Evolutionary conservation across 2,113 vertebrate species (phyloP).

Genomic region (Hymenochirus boettgeri): DNA sequence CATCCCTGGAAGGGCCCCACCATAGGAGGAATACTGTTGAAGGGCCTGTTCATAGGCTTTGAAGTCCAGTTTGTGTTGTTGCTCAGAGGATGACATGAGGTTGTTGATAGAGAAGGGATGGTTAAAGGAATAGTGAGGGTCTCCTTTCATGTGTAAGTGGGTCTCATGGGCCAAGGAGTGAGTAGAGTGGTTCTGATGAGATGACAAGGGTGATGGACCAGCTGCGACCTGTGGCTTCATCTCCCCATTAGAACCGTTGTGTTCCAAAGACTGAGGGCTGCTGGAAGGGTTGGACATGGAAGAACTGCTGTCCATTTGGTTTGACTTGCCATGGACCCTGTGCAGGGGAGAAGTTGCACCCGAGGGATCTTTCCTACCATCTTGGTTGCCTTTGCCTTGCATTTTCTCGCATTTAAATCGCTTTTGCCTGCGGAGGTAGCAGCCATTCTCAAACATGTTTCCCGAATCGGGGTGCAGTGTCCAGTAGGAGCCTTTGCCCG

Average conservation of each 20-base stretch:
- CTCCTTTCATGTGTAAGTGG: slow-evolving; percentile 89
- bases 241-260: slow-evolving; percentile 67
- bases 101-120: slow-evolving; percentile 99
- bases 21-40: slow-evolving; percentile 86
- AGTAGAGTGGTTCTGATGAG: slow-evolving; percentile 65
- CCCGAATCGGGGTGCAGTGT: slow-evolving; percentile 94
- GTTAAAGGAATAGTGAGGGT: slow-evolving; percentile 95
- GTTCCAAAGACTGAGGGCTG: slow-evolving; percentile 73
- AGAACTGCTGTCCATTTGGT: slow-evolving; percentile 68
- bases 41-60: slow-evolving; percentile 94
- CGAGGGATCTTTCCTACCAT: slow-evolving; percentile 61
- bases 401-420: slow-evolving; percentile 96
- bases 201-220: slow-evolving; percentile 67
- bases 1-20: slow-evolving; percentile 68
- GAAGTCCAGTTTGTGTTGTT: slow-evolving; percentile 98
- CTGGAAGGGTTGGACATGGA: slow-evolving; percentile 63
- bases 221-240: slow-evolving; percentile 73
- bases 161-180: slow-evolving; percentile 80
- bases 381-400: slow-evolving; percentile 59
- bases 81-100: slow-evolving; percentile 95
- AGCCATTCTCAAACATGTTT: slow-evolving; percentile 99
- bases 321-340: slow-evolving; percentile 60
- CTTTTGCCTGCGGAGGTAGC: slow-evolving; percentile 94
- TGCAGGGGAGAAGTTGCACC: slow-evolving; percentile 67
- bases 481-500: slow-evolving; percentile 97